Evolutionary conservation across 2,888 invertebrate species (phyloP), one percentile per base, ranked within the genome.

Genomic region (Agrochola lychnidis): DNA sequence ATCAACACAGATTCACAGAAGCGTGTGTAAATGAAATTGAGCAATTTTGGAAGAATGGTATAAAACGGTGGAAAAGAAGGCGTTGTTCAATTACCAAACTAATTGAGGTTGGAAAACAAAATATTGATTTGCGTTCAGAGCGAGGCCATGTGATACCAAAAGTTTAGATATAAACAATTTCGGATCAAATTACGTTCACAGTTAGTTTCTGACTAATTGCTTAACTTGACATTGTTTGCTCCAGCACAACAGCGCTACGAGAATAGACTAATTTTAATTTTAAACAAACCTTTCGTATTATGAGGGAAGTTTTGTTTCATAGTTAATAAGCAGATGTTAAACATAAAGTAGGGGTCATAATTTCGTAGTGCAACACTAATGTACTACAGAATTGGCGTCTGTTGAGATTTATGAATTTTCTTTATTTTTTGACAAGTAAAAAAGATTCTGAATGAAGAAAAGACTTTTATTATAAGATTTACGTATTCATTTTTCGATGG

Each of bases 191-290:
- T 86, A 84, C 82, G 78, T 73, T 74, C 79, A 84, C 71, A 86
- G 77, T 84, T 89, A 78, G 83, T 82, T 84, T 76, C 63, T 68
- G 84, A 83, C 82, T 90, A 90, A 89, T 90, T 88, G 85, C 82
- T 85, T 78, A 78, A 90, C 88, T 90, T 90, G 77, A 73, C 77
- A 88, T 89, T 87, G 86, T 90, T 83, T 76, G 61, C 76, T 42
- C 64, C 67, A 66, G 81, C 79, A 89, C 86, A 88, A 86, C 83
- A 76, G 77, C 63, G 63, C 42, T 61, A 51, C 25, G 66, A 59
- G 70, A 67, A 64, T 63, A 70, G 40, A 64, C 59, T 12, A n/a
- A 61, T 76, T 82, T 85, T 51, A 68, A 76, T 76, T 70, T 82
- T 45, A 57, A 82, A 57, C 59, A 56, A 70, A 64, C 22, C 40